Evolutionary conservation across 1,140 invertebrate species (phyloP), one percentile per base, ranked within the genome.

Genomic region (Atopsyche davidsoni): DNA sequence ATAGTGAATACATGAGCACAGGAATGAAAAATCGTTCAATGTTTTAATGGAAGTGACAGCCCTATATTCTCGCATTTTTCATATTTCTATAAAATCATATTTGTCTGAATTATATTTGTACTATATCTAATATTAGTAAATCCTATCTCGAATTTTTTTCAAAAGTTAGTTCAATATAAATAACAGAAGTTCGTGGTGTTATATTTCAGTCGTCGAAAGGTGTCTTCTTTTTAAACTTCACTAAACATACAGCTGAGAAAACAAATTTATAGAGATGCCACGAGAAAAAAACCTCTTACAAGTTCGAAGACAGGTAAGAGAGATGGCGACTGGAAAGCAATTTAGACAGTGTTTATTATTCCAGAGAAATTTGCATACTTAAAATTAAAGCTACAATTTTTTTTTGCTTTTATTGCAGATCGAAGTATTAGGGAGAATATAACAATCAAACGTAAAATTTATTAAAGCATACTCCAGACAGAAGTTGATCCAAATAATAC

Each of bases 201-300:
- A 32, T 48, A 43, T 48, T 53, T 48, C 51, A 38, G 40, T 48
- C 43, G 36, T 53, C 39, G 51, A 53, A 48, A 44, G 45, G 34
- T 43, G 51, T 31, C 28, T 36, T 51, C 14, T 46, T 45, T 43
- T 48, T 19, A 43, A 43, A 34, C 23, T 25, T 34, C 28, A 22
- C 45, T 25, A 46, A 46, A 39, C 42, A 46, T 36, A 39, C 43
- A 46, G 23, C 10, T 34, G 38, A 17, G 36, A 52, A 48, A 48
- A 43, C 35, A 43, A 43, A 54, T 49, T 49, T 49, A 54, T 46
- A 54, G 11, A 9, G 22, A 10, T 46, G 35, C 16, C 41, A 40
- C 14, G 19, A 18, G 32, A 16, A 16, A 46, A 16, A 28, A 35
- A 17, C n/a, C 43, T 18, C 17, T 2, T 28, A 28, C 6, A n/a